Percentiles rank a stretch among this genome's conserved stretches.
Conservation (phyloP, 2,797 vertebrate genomes). For the Acanthurus lineatus region DNA sequence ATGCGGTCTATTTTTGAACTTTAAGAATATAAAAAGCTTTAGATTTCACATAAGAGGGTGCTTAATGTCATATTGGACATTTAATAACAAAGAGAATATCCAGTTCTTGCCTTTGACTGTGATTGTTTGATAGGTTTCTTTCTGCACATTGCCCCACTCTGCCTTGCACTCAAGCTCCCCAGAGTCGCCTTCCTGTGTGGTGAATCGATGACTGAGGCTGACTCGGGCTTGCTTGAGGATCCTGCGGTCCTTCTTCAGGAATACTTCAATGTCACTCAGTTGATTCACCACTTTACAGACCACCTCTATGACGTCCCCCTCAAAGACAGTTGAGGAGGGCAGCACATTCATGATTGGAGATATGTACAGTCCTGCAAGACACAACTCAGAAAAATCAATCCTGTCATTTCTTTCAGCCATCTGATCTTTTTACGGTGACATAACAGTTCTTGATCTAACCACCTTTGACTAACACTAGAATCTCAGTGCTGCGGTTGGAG, state of each 20-base stretch:
- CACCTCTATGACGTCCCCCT: constrained; percentile 76
- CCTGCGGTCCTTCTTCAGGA: constrained; percentile 61
- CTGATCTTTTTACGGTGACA: background rate
- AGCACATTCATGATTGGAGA: constrained; percentile 68
- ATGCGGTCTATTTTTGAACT: background rate
- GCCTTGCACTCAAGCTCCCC: constrained; percentile 81
- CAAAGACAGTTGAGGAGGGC: constrained; percentile 53
- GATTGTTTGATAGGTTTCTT: constrained; percentile 51
- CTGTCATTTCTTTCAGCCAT: background rate
- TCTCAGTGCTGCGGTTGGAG: constrained; percentile 74
- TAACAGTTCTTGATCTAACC: background rate
- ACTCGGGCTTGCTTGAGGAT: constrained; percentile 48
- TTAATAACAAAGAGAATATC: background rate
- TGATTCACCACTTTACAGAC: constrained; percentile 63
- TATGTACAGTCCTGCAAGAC: constrained; percentile 74
- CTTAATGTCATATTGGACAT: background rate
- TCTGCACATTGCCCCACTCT: constrained; percentile 71
- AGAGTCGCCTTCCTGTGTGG: constrained; percentile 47
- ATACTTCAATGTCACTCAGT: constrained; percentile 55
- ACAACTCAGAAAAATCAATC: constrained; percentile 29
- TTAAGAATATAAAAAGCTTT: background rate
- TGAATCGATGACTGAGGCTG: constrained; percentile 51
- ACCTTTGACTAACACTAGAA: constrained; percentile 75
- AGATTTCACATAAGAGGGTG: background rate
- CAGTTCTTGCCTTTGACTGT: constrained; percentile 70